phyloP scores from a whole-genome alignment of 2,797 vertebrate species.

The Sebastes cheni region DNA sequence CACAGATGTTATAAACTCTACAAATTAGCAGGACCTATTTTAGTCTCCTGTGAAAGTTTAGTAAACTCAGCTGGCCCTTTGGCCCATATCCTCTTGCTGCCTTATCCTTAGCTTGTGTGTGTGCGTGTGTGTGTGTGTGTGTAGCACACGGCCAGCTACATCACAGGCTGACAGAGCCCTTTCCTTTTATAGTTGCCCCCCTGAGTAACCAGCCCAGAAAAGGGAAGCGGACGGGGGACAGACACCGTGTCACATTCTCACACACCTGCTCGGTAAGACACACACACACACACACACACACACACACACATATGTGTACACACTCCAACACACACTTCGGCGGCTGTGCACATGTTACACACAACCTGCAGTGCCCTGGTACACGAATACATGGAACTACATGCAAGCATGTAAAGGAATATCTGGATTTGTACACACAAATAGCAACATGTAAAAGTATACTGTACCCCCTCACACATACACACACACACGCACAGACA shows the following conservation, averaged over 20 bases:
- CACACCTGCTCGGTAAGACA: constrained; percentile 51
- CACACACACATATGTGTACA: neutral
- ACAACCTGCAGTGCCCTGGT: neutral
- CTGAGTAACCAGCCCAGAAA: constrained; percentile 82
- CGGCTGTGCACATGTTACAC: neutral
- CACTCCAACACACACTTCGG: neutral
- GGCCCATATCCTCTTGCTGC: constrained; percentile 74
- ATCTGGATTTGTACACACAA: neutral
- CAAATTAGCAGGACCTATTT: constrained; percentile 69
- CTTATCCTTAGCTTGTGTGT: constrained; percentile 45
- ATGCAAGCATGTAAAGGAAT: neutral
- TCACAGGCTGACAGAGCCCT: constrained; percentile 80
- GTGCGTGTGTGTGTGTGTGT: constrained; percentile 24
- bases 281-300: neutral
- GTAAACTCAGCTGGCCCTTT: constrained; percentile 79
- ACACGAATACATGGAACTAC: neutral
- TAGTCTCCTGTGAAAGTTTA: constrained; percentile 77
- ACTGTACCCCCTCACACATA: neutral
- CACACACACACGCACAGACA: neutral
- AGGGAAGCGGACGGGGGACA: constrained; percentile 78
- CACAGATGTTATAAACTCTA: constrained; percentile 12
- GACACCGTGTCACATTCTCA: constrained; percentile 63
- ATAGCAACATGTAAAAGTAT: constrained; percentile 21
- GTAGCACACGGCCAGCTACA: constrained; percentile 66
- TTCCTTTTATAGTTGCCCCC: constrained; percentile 83